Evolutionary conservation across 2,113 vertebrate species (phyloP).

Genomic region (Lanius collurio): DNA sequence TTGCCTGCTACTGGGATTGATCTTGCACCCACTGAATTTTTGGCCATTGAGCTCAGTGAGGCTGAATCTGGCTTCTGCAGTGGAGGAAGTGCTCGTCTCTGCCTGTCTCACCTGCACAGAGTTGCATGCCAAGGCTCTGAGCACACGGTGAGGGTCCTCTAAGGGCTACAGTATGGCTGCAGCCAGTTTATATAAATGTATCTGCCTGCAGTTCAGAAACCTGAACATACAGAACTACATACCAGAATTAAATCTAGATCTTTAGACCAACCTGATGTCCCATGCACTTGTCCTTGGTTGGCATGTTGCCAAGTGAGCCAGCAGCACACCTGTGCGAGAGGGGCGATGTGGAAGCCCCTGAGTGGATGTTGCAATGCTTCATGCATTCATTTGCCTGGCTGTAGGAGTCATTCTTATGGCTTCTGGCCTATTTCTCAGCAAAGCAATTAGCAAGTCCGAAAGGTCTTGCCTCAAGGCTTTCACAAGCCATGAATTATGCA

Average conservation of each 20-base stretch:
- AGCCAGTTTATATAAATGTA: background rate
- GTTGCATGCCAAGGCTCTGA: background rate
- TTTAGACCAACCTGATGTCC: background rate
- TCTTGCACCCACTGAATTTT: slow-evolving; percentile 28
- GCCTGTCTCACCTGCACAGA: background rate
- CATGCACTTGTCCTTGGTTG: background rate
- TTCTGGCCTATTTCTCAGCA: slow-evolving; percentile 36
- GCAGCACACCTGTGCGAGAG: background rate
- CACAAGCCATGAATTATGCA: slow-evolving; percentile 22
- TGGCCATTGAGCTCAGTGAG: background rate
- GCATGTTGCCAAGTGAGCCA: background rate
- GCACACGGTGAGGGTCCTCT: background rate
- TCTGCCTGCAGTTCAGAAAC: background rate
- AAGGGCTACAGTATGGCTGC: background rate
- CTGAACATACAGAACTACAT: background rate
- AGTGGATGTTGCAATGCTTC: background rate
- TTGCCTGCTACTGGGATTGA: background rate
- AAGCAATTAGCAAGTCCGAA: slow-evolving; percentile 17
- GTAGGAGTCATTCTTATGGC: background rate
- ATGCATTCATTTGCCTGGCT: background rate
- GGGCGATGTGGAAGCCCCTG: background rate
- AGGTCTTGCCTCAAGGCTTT: slow-evolving; percentile 37
- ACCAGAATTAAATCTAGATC: background rate
- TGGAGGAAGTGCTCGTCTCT: background rate
- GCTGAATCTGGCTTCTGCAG: background rate